Evolutionary conservation across 2,888 invertebrate genomes (phyloP).

Genomic region (Oconnorella tubifera): DNA sequence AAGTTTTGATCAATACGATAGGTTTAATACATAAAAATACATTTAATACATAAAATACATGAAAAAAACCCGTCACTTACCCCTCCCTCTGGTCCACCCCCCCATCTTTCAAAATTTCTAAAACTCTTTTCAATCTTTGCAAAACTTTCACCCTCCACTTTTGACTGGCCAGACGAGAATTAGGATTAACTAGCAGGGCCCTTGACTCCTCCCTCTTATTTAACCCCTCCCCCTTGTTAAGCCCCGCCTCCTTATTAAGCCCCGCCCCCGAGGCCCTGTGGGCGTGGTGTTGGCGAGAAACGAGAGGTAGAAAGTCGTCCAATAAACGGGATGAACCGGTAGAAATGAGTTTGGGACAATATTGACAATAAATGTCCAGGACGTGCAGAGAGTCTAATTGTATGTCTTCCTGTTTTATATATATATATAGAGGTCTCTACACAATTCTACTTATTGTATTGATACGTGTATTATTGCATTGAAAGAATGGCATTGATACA

Average conservation of each 20-base stretch:
- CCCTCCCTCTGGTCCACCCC: background rate
- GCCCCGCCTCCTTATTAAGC: background rate
- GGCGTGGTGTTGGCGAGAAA: background rate
- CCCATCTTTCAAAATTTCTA: background rate
- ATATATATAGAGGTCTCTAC: too few relatives aligned
- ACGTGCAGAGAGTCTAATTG: conserved; percentile 1
- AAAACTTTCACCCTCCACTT: conserved; percentile 16
- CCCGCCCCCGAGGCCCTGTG: background rate
- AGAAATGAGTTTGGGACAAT: background rate
- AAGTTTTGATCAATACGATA: too few relatives aligned
- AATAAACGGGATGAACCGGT: background rate
- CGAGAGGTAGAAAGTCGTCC: conserved; percentile 3
- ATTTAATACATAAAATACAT: too few relatives aligned
- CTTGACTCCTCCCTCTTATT: background rate
- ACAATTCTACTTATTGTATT: too few relatives aligned
- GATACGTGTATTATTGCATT: too few relatives aligned
- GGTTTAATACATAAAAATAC: too few relatives aligned
- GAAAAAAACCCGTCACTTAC: background rate
- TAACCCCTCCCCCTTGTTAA: background rate
- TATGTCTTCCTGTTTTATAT: too few relatives aligned
- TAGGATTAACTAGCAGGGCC: conserved; percentile 6
- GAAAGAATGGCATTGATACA: too few relatives aligned
- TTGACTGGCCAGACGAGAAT: conserved; percentile 9
- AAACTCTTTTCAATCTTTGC: conserved; percentile 7
- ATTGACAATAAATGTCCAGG: background rate